Evolutionary conservation across 2,113 vertebrate genomes (phyloP).

Genomic region (Chionis minor): DNA sequence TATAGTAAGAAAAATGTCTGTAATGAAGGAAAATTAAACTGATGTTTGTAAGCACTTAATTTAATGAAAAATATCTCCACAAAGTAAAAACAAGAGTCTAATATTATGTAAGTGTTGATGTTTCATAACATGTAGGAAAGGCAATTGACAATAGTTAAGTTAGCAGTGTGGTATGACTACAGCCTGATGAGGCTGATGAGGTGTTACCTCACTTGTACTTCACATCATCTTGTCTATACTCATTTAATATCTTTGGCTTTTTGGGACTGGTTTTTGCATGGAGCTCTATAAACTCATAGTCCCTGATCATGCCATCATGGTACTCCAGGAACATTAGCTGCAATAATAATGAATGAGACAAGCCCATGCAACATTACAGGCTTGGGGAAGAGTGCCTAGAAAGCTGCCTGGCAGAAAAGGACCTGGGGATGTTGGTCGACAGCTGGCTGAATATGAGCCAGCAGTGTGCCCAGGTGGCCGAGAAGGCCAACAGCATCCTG

Average conservation of each 20-base stretch:
- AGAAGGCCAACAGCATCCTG: too few species aligned
- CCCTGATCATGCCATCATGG: background rate
- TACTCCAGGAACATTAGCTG: background rate
- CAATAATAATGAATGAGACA: background rate
- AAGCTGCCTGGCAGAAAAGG: too few species aligned
- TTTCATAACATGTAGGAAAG: background rate
- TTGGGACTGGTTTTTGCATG: background rate
- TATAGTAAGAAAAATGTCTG: background rate
- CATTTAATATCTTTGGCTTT: background rate
- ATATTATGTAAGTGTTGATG: background rate
- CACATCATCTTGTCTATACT: background rate
- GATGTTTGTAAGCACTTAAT: conserved; percentile 25
- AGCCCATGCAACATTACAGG: too few species aligned
- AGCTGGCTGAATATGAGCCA: too few species aligned
- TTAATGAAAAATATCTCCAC: background rate
- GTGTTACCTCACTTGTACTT: background rate
- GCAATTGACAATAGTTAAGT: accelerated
- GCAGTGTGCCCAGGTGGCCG: too few species aligned
- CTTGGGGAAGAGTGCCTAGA: too few species aligned
- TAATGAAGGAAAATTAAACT: conserved; percentile 29
- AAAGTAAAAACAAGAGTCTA: background rate
- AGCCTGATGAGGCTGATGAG: too few species aligned
- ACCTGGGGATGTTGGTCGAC: too few species aligned
- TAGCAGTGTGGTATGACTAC: background rate
- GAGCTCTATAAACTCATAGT: background rate